These are phyloP conservation scores for Narcine bancroftii DNA, from an alignment of 2,113 vertebrate genomes.

Conservation along the genomic window DNA sequence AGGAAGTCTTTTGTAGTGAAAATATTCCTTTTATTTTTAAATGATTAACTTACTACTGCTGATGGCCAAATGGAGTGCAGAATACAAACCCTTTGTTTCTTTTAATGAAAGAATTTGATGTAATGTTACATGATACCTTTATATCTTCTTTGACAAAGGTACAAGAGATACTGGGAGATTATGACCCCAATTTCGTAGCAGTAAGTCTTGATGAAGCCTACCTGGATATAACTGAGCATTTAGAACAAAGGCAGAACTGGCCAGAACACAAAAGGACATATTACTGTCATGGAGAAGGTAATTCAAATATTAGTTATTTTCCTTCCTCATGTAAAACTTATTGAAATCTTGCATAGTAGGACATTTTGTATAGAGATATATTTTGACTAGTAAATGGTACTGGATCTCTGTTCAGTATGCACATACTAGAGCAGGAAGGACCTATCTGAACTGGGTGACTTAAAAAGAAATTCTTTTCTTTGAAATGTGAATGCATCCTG, in stretches of 20 bases:
- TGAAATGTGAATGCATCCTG: neutral
- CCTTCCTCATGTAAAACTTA: neutral
- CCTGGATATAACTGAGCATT: slow-evolving; percentile 84
- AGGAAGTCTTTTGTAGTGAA: neutral
- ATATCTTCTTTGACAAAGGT: slow-evolving; percentile 61
- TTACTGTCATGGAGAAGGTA: slow-evolving; percentile 35
- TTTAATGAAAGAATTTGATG: neutral
- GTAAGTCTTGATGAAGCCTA: slow-evolving; percentile 95
- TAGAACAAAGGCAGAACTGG: slow-evolving; percentile 74
- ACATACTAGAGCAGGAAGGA: neutral
- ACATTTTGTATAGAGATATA: neutral
- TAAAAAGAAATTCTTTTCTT: neutral
- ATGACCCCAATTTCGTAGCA: slow-evolving; percentile 82
- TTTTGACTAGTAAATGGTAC: neutral
- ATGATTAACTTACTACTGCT: neutral
- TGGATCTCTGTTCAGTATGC: neutral
- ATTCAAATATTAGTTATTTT: neutral
- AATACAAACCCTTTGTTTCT: neutral
- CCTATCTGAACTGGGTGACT: neutral
- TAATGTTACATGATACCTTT: neutral
- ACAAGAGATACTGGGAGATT: slow-evolving; percentile 76
- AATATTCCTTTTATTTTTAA: neutral
- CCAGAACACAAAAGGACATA: slow-evolving; percentile 69
- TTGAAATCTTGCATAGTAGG: neutral
- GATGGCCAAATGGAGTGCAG: neutral